Base-by-base conservation (phyloP, 2,888 invertebrate species). In the Panopea generosa region DNA sequence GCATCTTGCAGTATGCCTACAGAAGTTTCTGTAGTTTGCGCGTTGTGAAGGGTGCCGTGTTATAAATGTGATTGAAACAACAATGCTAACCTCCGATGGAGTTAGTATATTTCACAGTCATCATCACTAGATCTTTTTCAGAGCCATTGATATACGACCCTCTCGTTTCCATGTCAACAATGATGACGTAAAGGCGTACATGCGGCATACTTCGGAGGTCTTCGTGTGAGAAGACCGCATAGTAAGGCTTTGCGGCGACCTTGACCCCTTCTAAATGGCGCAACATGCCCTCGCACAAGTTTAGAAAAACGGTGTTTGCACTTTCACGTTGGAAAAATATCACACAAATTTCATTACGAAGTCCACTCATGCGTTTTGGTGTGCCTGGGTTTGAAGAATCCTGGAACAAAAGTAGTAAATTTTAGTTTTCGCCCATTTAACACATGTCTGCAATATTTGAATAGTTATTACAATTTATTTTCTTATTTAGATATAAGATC, bases 321-420 rank as follows among this genome's bases (percentile, higher is more conserved):
- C 84, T 83, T 43, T 86, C 84, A 40, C 82, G 74, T 63, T 84
- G 85, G 50, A 89, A 86, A 14, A 84, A 74, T 0, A 87, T 80
- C 6, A 89, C 69, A 57, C 88, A 89, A 38, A 88, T 65, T 63
- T 90, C 89, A 22, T 87, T 86, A 14, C 82, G 85, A 26, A 87
- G 71, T 0, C 80, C 77, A 33, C 33, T 7, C 9, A 45, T 53
- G 55, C 86, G 86, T 73, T 88, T 89, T 1, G 87, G 87, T 11
- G 87, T 87, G 33, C 83, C 84, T 16, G 81, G 77, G 50, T 70
- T 71, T 3, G 86, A 84, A 0, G 86, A 83, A 53, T 75, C 84
- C 84, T 87, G 84, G 11, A 73, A 66, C 40, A 29, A 2, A 33
- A 33, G 11, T 33, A 33, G n/a, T n/a, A n/a, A n/a, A n/a, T n/a